phyloP scores from a whole-genome alignment of 2,113 vertebrate species.

The Amblyornis subalaris region DNA sequence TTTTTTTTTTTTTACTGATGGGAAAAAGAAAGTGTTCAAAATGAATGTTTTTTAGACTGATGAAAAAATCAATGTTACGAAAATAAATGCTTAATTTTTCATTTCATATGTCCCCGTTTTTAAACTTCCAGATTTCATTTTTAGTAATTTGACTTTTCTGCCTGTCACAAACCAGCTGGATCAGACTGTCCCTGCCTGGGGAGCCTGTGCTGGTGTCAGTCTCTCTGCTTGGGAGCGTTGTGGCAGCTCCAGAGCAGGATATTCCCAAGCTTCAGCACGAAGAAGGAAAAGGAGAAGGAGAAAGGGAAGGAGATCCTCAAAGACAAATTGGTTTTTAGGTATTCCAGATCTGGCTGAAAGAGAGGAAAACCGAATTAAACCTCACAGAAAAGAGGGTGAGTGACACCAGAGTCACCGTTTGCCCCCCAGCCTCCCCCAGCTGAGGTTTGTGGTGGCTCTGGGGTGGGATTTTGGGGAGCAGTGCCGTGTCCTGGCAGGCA shows the following conservation, averaged over 20 bases:
- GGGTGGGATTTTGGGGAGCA: neutral
- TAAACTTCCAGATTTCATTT: neutral
- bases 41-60: conserved; percentile 15
- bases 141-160: neutral
- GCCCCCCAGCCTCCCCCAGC: neutral
- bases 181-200: neutral
- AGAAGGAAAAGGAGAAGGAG: too few species aligned
- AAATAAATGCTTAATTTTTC: conserved; percentile 24
- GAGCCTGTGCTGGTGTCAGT: neutral
- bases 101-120: neutral
- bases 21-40: neutral
- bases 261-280: neutral
- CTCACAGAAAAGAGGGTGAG: neutral
- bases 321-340: fast-evolving
- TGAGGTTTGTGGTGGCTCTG: neutral
- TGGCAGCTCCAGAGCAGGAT: neutral
- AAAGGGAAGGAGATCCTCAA: neutral
- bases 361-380: neutral
- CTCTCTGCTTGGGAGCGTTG: neutral
- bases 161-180: neutral
- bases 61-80: neutral
- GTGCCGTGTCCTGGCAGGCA: neutral
- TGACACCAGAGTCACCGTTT: too few species aligned
- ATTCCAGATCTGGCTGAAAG: neutral
- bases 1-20: neutral